phyloP scores from a whole-genome alignment of 2,888 invertebrate species.

The Drosophila yooni region DNA sequence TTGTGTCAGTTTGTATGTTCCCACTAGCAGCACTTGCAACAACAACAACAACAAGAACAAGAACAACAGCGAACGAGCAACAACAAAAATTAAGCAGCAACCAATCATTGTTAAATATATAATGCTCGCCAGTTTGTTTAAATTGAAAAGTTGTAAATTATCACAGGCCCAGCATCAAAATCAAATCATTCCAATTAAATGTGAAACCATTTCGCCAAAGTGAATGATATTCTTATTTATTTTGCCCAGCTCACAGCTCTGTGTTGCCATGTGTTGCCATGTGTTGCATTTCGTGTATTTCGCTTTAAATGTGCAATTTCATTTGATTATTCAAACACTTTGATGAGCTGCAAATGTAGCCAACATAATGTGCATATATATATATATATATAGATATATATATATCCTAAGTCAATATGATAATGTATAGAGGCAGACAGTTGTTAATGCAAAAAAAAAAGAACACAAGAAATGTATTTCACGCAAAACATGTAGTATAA shows the following conservation, averaged over 20 bases:
- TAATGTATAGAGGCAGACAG: conserved; percentile 9
- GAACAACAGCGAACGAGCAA: conserved; percentile 5
- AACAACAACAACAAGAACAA: conserved; percentile 48
- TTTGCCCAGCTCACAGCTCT: neutral
- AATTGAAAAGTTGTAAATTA: conserved; percentile 79
- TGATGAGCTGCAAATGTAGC: conserved; percentile 10
- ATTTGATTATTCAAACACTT: conserved; percentile 35
- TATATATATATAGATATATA: neutral
- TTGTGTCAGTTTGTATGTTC: conserved; percentile 80
- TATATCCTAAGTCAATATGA: conserved; percentile 12
- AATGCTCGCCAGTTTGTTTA: conserved; percentile 71
- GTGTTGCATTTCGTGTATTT: conserved; percentile 39
- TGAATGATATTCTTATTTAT: conserved; percentile 30
- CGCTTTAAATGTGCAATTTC: conserved; percentile 42
- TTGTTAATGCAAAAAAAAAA: conserved; percentile 6
- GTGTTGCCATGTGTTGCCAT: conserved; percentile 24
- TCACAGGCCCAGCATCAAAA: conserved; percentile 70
- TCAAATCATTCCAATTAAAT: conserved; percentile 85
- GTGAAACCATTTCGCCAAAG: conserved; percentile 80
- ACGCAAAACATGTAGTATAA: conserved; percentile 38
- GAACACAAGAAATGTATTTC: conserved; percentile 24
- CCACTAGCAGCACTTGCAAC: conserved; percentile 58
- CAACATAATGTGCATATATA: neutral
- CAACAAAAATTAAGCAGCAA: conserved; percentile 82
- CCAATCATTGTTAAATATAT: conserved; percentile 80